phyloP scores from a whole-genome alignment of 2,113 vertebrate genomes.

The Sardina pilchardus region DNA sequence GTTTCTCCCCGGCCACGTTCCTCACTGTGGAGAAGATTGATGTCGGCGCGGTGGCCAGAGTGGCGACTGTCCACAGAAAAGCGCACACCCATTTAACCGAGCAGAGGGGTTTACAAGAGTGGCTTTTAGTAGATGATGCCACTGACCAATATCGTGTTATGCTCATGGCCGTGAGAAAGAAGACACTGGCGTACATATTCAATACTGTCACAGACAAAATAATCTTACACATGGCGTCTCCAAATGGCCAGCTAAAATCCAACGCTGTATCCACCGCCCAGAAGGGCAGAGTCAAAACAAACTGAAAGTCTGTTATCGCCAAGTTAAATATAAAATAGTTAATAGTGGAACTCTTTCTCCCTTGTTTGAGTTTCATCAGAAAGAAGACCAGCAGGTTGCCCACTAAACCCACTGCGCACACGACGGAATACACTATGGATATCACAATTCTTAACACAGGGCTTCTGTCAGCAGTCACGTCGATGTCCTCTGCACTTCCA shows the following conservation, averaged over 20 bases:
- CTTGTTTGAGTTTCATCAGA: conserved; percentile 37
- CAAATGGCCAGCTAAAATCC: conserved; percentile 62
- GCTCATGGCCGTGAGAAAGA: conserved; percentile 55
- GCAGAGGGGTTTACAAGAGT: conserved; percentile 27
- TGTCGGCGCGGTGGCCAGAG: conserved; percentile 49
- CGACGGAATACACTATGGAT: conserved; percentile 31
- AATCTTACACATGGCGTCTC: conserved; percentile 54
- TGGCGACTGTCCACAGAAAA: conserved; percentile 39
- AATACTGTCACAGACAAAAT: conserved; percentile 49
- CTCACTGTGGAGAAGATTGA: conserved; percentile 50
- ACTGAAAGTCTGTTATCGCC: conserved; percentile 53
- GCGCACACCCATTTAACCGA: conserved; percentile 37
- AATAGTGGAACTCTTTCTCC: conserved; percentile 22
- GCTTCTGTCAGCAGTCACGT: conserved; percentile 9
- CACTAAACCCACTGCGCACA: conserved; percentile 34
- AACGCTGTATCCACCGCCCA: conserved; percentile 56
- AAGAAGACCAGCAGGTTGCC: conserved; percentile 38
- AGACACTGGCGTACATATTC: conserved; percentile 55
- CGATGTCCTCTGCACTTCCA: conserved; percentile 15
- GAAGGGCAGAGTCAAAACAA: conserved; percentile 54
- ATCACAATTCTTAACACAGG: conserved; percentile 32
- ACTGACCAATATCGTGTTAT: conserved; percentile 52
- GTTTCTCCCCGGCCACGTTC: conserved; percentile 44
- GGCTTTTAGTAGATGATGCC: conserved; percentile 36
- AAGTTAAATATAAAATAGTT: conserved; percentile 48